These are phyloP conservation scores for Tinea semifulvella DNA, from an alignment of 2,888 invertebrate species.

Conservation along the genomic window DNA sequence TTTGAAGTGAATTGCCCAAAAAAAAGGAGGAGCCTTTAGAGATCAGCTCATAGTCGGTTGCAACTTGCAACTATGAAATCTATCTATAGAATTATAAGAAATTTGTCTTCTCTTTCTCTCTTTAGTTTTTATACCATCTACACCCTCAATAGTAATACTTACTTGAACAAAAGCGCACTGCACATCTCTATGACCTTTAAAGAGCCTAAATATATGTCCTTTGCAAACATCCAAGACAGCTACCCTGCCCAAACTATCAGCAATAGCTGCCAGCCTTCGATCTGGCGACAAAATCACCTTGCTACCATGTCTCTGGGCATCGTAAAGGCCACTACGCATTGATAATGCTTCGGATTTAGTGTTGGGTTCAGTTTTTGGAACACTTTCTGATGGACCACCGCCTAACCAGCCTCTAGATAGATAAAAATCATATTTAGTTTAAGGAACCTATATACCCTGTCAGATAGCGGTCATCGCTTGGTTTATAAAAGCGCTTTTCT, in stretches of 20 bases:
- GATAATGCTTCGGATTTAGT: constrained; percentile 77
- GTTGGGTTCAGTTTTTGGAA: constrained; percentile 44
- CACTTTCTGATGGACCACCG: constrained; percentile 38
- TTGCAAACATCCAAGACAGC: constrained; percentile 83
- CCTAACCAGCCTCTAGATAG: constrained; percentile 59
- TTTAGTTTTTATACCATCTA: too few species aligned
- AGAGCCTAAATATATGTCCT: constrained; percentile 84
- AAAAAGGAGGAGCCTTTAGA: too few species aligned
- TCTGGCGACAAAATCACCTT: constrained; percentile 83
- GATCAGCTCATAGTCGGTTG: too few species aligned
- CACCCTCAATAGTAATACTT: constrained; percentile 16
- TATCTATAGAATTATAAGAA: too few species aligned
- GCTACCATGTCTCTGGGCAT: constrained; percentile 78
- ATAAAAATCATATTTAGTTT: too few species aligned
- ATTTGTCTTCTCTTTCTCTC: too few species aligned
- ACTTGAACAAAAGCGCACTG: constrained; percentile 94
- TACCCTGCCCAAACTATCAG: constrained; percentile 89
- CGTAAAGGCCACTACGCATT: constrained; percentile 83
- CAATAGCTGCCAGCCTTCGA: constrained; percentile 79
- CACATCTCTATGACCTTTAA: constrained; percentile 97
- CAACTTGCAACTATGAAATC: too few species aligned
- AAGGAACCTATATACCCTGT: too few species aligned
- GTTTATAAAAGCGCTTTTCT: too few species aligned
- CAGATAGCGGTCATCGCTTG: too few species aligned
- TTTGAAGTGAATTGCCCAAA: too few species aligned